These are phyloP conservation scores for Hycleus phaleratus DNA, from an alignment of 1,140 invertebrate species.

Conservation along the genomic window DNA sequence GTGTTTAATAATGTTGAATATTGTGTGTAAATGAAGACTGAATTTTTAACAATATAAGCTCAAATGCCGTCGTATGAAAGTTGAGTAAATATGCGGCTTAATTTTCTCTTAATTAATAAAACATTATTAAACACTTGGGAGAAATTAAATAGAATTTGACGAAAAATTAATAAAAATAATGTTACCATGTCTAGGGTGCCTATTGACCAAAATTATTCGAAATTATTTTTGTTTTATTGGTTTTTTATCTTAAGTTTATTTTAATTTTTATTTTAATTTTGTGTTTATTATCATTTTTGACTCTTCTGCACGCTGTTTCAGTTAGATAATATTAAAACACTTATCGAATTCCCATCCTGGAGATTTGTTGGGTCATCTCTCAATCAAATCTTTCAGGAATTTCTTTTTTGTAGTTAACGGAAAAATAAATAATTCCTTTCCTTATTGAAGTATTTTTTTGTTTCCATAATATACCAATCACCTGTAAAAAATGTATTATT, in stretches of 20 bases:
- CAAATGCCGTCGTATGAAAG: slow-evolving; percentile 29
- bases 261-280: no score
- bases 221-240: slow-evolving; percentile 1
- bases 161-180: neutral
- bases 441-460: neutral
- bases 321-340: slow-evolving; percentile 7
- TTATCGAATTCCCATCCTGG: slow-evolving; percentile 7
- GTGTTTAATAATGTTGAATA: slow-evolving; percentile 28
- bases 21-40: slow-evolving; percentile 31
- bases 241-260: no score
- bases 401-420: slow-evolving; percentile 8
- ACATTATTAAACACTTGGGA: no score
- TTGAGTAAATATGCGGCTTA: slow-evolving; percentile 11
- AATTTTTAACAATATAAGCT: slow-evolving; percentile 25
- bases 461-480: no score
- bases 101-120: neutral
- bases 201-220: slow-evolving; percentile 20
- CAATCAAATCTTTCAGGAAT: neutral
- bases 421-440: slow-evolving; percentile 14
- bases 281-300: neutral
- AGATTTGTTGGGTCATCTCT: slow-evolving; percentile 1
- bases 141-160: no score
- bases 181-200: slow-evolving; percentile 25
- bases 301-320: slow-evolving; percentile 11
- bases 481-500: no score